phyloP scores from a whole-genome alignment of 2,113 vertebrate genomes.

The Recurvirostra avosetta region DNA sequence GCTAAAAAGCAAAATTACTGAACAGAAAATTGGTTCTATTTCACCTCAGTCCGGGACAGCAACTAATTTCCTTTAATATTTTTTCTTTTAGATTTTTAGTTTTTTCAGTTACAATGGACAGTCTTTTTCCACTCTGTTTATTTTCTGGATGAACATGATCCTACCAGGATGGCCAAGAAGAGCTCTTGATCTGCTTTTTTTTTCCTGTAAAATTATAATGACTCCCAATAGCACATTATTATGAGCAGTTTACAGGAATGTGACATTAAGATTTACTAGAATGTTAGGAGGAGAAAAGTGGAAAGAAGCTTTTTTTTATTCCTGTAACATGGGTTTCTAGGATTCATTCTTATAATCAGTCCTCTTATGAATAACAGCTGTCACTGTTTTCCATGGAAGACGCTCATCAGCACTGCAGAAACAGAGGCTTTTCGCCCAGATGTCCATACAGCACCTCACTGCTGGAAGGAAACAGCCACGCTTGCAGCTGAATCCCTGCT shows the following conservation, averaged over 20 bases:
- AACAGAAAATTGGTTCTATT: no score
- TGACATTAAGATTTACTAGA: not conserved
- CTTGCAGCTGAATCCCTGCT: fast-evolving
- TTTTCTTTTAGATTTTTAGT: not conserved
- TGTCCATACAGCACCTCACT: not conserved
- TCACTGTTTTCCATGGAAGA: not conserved
- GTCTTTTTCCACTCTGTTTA: not conserved
- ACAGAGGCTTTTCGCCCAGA: not conserved
- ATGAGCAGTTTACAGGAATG: not conserved
- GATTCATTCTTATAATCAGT: not conserved
- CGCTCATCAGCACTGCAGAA: not conserved
- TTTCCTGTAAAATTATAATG: not conserved
- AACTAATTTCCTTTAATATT: not conserved
- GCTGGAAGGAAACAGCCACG: not conserved
- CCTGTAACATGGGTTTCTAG: not conserved
- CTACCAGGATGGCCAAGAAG: not conserved
- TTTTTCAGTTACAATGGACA: not conserved
- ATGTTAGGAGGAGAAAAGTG: not conserved
- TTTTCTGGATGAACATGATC: not conserved
- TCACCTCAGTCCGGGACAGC: no score
- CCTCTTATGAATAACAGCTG: not conserved
- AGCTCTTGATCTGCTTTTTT: not conserved
- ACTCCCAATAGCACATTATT: not conserved
- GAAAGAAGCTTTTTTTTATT: not conserved
- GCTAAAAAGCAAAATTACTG: no score